phyloP scores from a whole-genome alignment of 2,113 vertebrate species.

The Rattus norvegicus region GRCr8 NC_086025.1:120241001-120241500 shows the following conservation, averaged over 20 bases:
- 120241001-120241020: rapidly evolving
- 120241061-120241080: rapidly evolving
- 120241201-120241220: neutral
- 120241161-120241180: neutral
- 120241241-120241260: neutral
- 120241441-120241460: neutral
- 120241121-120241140: neutral
- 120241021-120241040: neutral
- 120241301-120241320: neutral
- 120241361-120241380: too few species aligned
- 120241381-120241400: too few species aligned
- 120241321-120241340: neutral
- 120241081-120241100: rapidly evolving
- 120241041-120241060: neutral
- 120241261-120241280: neutral
- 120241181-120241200: neutral
- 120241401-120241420: neutral
- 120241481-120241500: neutral
- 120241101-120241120: neutral
- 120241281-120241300: neutral
- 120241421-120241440: neutral
- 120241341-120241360: neutral
- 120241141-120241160: neutral
- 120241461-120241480: neutral
- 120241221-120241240: neutral